Conservation (phyloP, 2,113 vertebrate species). For the Chunga burmeisteri region DNA sequence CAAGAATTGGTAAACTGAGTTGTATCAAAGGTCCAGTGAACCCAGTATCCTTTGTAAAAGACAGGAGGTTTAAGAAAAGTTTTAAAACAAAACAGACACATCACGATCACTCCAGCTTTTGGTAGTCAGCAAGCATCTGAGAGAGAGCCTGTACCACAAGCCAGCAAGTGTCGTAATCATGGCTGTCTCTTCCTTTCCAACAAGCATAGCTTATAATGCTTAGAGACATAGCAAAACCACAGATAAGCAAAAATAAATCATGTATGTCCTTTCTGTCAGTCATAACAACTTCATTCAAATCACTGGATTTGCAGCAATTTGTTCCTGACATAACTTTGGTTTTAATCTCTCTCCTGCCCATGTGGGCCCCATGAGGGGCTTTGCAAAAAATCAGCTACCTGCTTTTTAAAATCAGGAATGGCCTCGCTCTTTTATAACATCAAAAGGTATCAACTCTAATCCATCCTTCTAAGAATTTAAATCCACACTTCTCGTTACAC, state of each 20-base stretch:
- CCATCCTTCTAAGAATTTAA: not conserved
- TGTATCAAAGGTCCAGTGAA: not conserved
- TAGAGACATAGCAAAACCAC: not conserved
- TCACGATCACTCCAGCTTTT: not conserved
- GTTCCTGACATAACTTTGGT: not conserved
- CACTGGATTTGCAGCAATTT: not conserved
- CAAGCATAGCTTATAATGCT: not conserved
- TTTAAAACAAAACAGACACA: not conserved
- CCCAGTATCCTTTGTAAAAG: not conserved
- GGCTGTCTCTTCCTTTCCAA: not conserved
- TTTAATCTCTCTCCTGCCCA: not conserved
- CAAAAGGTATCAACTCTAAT: not conserved
- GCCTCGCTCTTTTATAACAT: not conserved
- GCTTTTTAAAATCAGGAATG: not conserved
- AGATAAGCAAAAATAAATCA: not conserved
- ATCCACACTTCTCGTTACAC: not conserved
- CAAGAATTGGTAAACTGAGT: not conserved
- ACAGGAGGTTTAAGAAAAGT: not conserved
- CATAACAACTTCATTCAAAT: not conserved
- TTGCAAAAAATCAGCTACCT: not conserved
- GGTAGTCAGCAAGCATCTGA: not conserved
- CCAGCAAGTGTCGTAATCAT: not conserved
- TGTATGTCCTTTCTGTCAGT: not conserved
- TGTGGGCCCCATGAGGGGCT: not conserved
- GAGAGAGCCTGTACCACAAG: not conserved